Conservation (phyloP, 1,140 invertebrate species). For the Lepidurus arcticus region DNA sequence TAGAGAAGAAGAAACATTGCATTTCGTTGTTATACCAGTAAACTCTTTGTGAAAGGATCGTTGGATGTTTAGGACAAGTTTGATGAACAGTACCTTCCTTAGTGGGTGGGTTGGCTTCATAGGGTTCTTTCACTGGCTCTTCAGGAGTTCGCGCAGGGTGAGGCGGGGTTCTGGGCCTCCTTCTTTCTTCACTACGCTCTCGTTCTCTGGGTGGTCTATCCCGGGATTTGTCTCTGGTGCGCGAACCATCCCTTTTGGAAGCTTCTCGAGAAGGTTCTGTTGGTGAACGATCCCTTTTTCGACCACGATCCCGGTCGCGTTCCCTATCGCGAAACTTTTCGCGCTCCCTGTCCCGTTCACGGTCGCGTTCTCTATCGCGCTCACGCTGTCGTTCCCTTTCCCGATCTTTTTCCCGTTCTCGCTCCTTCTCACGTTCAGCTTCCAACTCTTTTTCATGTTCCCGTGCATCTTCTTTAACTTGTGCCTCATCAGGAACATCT, state of each 20-base stretch:
- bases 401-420: constrained; percentile 49
- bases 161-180: constrained; percentile 24
- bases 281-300: constrained; percentile 30
- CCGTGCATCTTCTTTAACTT: constrained; percentile 40
- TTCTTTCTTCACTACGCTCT: constrained; percentile 25
- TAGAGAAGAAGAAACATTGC: neutral
- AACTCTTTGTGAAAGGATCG: constrained; percentile 25
- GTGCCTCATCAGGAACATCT: constrained; percentile 39
- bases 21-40: constrained; percentile 35
- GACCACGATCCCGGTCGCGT: constrained; percentile 32
- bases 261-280: neutral
- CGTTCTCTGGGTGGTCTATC: constrained; percentile 28
- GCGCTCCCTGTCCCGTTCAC: constrained; percentile 37
- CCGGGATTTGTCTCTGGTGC: constrained; percentile 33
- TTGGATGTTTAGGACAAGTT: constrained; percentile 34
- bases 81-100: neutral
- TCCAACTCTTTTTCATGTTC: constrained; percentile 36
- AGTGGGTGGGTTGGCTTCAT: constrained; percentile 21
- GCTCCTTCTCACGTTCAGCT: constrained; percentile 41
- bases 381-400: constrained; percentile 41
- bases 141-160: constrained; percentile 45
- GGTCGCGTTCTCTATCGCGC: constrained; percentile 49
- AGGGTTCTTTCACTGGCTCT: constrained; percentile 38
- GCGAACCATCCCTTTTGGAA: constrained; percentile 24
- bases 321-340: constrained; percentile 46